Conservation (phyloP, 2,113 vertebrate species). For the Centropus unirufus region DNA sequence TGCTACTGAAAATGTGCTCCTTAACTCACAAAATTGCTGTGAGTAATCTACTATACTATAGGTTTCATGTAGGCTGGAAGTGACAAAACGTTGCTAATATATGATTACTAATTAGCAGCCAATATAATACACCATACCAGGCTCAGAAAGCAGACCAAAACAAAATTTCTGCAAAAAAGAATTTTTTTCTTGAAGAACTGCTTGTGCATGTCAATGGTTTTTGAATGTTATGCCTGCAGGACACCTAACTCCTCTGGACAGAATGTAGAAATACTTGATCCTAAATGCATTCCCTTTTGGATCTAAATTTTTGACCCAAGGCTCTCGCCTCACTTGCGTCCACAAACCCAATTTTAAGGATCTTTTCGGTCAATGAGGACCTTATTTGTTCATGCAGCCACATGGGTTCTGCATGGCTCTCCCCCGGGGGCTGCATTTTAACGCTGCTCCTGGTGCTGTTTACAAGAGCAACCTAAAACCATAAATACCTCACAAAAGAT, state of each 20-base stretch:
- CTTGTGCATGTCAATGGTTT: not conserved
- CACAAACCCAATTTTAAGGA: not conserved
- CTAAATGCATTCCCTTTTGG: not conserved
- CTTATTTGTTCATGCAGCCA: not conserved
- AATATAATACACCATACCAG: not conserved
- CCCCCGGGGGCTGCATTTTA: not conserved
- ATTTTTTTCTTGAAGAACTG: not conserved
- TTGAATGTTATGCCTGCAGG: not conserved
- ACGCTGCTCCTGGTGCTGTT: not conserved
- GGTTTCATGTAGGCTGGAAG: not conserved
- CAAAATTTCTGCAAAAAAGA: not conserved
- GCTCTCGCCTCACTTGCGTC: not conserved
- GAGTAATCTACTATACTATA: not conserved
- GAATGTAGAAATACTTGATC: not conserved
- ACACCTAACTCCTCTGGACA: not conserved
- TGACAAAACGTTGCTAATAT: not conserved
- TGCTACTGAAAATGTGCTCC: not conserved
- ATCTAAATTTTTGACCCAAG: not conserved
- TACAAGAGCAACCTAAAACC: not conserved
- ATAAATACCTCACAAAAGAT: not conserved
- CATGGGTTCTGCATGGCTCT: not conserved
- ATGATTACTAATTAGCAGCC: not conserved
- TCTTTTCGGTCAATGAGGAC: not conserved
- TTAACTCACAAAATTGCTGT: not conserved
- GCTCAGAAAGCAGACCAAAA: not conserved